Evolutionary conservation across 2,797 vertebrate species (phyloP), one percentile per base, ranked within the genome.

Genomic region (Telmatherina bonti): DNA sequence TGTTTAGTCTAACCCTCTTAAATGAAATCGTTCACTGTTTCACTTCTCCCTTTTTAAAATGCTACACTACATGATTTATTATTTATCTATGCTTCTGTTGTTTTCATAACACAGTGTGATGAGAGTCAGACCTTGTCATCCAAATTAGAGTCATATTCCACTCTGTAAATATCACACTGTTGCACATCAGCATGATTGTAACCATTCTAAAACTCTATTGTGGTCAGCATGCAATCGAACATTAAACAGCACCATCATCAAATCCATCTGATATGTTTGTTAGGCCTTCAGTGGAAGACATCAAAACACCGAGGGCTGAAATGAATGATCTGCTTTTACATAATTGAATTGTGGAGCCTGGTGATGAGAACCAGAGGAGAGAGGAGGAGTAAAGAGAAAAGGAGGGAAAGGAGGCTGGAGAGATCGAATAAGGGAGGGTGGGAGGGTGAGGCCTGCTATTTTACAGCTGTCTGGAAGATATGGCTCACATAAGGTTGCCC

Each of bases 401-500:
- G 62, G 75, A 78, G 82, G 76, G 72, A 74, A 83, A 70, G 43
- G 68, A 78, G 68, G 56, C 24, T 65, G 45, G 58, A 65, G 62
- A 71, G 84, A 84, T 72, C 84, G 77, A 87, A 81, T 62, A 76
- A 88, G 82, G 66, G 69, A 78, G 64, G 54, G 62, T 72, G 76
- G 61, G 79, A 84, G 81, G 76, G 82, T 81, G 88, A 90, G 85
- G 90, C 81, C 81, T 88, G 90, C 82, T 92, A 84, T 90, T 92
- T 94, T 91, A 88, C 92, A 94, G 91, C 93, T 93, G 93, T 93
- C 91, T 94, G 92, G 92, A 93, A 94, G 92, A 93, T 92, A 92
- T 89, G 86, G 88, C 90, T 93, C 92, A 92, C 92, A 93, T 89
- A 91, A 92, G 91, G 86, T 91, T 87, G 93, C 93, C 92, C 91